phyloP scores from a whole-genome alignment of 2,888 invertebrate species.

The Galerucella pusilla region DNA sequence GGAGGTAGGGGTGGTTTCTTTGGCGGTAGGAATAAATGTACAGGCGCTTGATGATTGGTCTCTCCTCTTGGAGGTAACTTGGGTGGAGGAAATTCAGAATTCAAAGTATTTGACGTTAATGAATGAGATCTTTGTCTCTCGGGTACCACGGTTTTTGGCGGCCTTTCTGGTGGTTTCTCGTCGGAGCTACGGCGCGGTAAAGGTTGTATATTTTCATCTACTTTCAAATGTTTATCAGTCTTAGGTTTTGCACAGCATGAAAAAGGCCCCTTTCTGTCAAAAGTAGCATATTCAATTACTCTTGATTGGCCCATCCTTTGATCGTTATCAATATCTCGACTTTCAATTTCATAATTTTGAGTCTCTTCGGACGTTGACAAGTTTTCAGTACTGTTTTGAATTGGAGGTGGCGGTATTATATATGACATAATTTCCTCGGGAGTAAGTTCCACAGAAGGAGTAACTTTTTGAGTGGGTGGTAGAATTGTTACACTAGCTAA shows the following conservation, averaged over 20 bases:
- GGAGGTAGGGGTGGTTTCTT: constrained; percentile 81
- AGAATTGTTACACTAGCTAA: constrained; percentile 85
- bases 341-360: constrained; percentile 34
- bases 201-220: constrained; percentile 68
- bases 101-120: constrained; percentile 56
- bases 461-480: constrained; percentile 81
- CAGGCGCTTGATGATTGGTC: constrained; percentile 63
- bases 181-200: constrained; percentile 73
- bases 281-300: constrained; percentile 78
- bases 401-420: constrained; percentile 84
- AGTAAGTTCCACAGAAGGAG: constrained; percentile 81
- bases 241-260: constrained; percentile 76
- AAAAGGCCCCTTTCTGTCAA: constrained; percentile 77
- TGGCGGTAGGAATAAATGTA: constrained; percentile 72
- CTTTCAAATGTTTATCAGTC: constrained; percentile 65
- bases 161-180: constrained; percentile 74
- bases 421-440: constrained; percentile 87
- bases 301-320: constrained; percentile 63
- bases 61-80: constrained; percentile 69
- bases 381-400: constrained; percentile 48
- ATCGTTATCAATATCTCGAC: constrained; percentile 63
- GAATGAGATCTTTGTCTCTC: constrained; percentile 71
- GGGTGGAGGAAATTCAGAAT: constrained; percentile 57
- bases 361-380: constrained; percentile 39
- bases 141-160: constrained; percentile 71